Percentiles rank a stretch among this genome's conserved stretches.
Conservation (phyloP, 2,888 invertebrate genomes). For the Drosophila atroscutellata region DNA sequence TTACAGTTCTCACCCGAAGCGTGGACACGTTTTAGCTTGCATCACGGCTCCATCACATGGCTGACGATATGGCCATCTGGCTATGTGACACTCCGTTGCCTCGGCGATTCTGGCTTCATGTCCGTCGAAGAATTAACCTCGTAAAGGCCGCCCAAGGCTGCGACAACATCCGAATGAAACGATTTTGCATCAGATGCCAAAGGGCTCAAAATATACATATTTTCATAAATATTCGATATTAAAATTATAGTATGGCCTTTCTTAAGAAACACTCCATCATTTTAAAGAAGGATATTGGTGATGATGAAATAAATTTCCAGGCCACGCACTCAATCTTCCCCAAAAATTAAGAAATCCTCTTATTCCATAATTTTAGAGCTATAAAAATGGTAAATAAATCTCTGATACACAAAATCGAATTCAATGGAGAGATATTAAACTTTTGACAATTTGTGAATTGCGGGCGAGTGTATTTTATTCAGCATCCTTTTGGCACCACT, state of each 20-base stretch:
- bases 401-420: neutral
- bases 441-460: conserved; percentile 3
- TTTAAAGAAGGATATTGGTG: neutral
- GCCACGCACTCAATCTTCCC: neutral
- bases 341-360: neutral
- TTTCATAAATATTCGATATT: neutral
- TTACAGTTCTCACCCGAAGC: conserved; percentile 98
- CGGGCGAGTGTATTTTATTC: conserved; percentile 9
- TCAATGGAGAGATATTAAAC: neutral
- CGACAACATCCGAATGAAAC: neutral
- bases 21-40: conserved; percentile 96
- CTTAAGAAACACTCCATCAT: neutral
- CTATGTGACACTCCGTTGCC: conserved; percentile 90
- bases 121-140: conserved; percentile 89
- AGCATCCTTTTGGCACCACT: conserved; percentile 20
- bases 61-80: conserved; percentile 94
- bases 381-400: neutral
- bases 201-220: neutral
- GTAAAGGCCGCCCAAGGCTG: conserved; percentile 80
- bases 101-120: conserved; percentile 97
- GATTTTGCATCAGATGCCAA: neutral
- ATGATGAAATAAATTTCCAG: neutral
- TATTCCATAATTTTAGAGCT: neutral
- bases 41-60: conserved; percentile 97
- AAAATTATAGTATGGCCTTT: conserved; percentile 5